Conservation (phyloP, 2,797 vertebrate genomes). For the Pitangus sulphuratus region DNA sequence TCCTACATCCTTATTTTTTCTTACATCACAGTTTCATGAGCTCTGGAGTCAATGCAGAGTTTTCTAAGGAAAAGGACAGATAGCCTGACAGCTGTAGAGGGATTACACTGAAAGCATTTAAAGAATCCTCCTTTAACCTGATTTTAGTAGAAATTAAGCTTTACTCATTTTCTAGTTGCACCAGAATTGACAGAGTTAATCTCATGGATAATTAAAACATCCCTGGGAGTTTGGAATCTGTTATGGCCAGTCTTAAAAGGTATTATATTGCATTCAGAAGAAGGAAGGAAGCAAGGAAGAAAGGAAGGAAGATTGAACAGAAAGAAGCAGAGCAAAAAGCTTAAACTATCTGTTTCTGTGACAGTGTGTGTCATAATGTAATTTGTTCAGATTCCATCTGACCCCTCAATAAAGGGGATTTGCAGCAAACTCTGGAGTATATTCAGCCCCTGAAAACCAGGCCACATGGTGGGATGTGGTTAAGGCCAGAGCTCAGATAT, state of each 20-base stretch:
- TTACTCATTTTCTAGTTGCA: not conserved
- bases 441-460: not conserved
- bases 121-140: constrained; percentile 12
- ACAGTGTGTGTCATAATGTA: not conserved
- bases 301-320: not conserved
- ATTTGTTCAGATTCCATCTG: not conserved
- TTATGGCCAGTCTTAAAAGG: not conserved
- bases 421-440: not conserved
- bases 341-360: not conserved
- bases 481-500: not conserved
- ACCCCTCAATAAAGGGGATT: not conserved
- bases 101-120: not conserved
- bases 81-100: not conserved
- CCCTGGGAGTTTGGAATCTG: not conserved
- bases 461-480: not conserved
- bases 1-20: not conserved
- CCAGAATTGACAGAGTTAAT: not conserved
- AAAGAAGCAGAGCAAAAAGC: not conserved
- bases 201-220: not conserved
- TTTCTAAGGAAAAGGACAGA: not conserved
- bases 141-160: constrained; percentile 16
- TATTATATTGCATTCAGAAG: not conserved
- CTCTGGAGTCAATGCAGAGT: not conserved
- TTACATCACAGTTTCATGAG: not conserved
- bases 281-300: not conserved